phyloP scores from a whole-genome alignment of 2,797 vertebrate genomes.

The Numenius phaeopus region DNA sequence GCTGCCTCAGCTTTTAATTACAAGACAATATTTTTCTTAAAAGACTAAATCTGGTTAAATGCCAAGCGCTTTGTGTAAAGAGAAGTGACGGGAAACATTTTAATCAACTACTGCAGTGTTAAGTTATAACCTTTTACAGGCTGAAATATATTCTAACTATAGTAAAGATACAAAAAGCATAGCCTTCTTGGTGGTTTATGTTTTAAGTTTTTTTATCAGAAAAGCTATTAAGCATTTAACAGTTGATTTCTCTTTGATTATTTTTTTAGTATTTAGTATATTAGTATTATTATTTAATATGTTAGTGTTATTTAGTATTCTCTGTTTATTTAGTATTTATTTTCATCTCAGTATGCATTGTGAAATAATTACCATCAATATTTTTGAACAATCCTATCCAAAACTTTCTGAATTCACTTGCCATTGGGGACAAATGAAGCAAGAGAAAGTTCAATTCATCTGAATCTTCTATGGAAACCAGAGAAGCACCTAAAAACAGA shows the following conservation, averaged over 20 bases:
- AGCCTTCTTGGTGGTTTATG: background rate
- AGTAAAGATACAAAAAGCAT: fast-evolving
- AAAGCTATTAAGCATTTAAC: background rate
- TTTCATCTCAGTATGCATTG: background rate
- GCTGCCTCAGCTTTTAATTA: background rate
- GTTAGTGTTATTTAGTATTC: background rate
- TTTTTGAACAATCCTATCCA: conserved; percentile 93
- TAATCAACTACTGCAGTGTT: background rate
- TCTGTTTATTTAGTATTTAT: background rate
- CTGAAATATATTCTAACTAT: background rate
- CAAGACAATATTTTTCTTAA: background rate
- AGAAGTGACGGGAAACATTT: background rate
- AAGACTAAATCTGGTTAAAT: background rate
- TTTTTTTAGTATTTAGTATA: background rate
- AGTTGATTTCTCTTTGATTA: background rate
- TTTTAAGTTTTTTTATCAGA: background rate
- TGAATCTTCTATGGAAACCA: conserved; percentile 87
- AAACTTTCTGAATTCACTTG: conserved; percentile 80
- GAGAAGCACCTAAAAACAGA: conserved; percentile 81
- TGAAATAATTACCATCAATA: conserved; percentile 83
- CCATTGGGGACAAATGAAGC: conserved; percentile 82
- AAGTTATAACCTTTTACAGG: background rate
- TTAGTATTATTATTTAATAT: background rate
- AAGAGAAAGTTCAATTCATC: conserved; percentile 87
- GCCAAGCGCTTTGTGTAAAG: background rate